Base-by-base conservation (phyloP, 2,888 invertebrate species). In the Tigriopus californicus region DNA sequence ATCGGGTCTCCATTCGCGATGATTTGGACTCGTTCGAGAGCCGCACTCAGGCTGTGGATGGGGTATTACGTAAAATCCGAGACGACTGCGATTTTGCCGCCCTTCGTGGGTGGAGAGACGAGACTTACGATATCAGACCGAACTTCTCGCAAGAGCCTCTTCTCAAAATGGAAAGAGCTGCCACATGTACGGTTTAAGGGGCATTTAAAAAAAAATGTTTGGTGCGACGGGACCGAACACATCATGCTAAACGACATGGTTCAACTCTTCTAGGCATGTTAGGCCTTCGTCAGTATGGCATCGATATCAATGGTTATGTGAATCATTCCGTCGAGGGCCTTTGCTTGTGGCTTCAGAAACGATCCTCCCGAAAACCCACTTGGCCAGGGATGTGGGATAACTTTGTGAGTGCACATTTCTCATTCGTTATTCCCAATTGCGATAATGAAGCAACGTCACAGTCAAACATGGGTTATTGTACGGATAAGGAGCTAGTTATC, bases 301-400 rank as follows among this genome's bases (percentile, higher is more conserved):
- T 91, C 58, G 90, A 91, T 70, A 87, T 95, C 61, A 92, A 89
- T 70, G 94, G 92, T 13, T 95, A 86, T 71, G 83, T 89, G 57
- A 79, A 79, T 68, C 84, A 89, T 72, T 85, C 86, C 41, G 80
- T 80, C 56, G 82, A 82, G 71, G 87, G 90, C 5, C 73, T 90
- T 49, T 88, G 87, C 72, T 79, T 90, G 68, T 94, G 94, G 94
- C 76, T 94, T 66, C 92, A 91, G 70, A 85, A 85, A 69, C 77
- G 94, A 67, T 85, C 91, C 64, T 79, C 82, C 62, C 88, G 84
- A 57, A 94, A 94, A 74, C 87, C 87, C 72, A 92, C 92, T 46
- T 94, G 90, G 86, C 92, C 94, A 62, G 87, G 86, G 53, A 88
- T 86, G 73, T 85, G 89, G 83, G 94, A 94, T 71, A 91, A 90